Evolutionary conservation across 1,140 invertebrate species (phyloP).

Genomic region (Pseudomyrmex sp.): DNA sequence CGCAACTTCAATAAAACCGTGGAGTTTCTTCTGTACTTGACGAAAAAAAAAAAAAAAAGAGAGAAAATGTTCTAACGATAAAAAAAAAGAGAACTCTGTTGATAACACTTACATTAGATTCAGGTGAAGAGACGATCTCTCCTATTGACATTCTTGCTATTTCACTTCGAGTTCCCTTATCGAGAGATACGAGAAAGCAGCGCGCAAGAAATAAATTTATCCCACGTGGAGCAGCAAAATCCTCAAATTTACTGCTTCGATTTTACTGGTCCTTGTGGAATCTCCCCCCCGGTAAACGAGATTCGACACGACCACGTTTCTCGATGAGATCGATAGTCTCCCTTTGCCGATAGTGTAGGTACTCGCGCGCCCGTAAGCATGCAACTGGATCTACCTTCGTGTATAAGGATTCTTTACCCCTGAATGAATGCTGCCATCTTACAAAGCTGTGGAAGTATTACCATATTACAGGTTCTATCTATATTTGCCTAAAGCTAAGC

Average conservation of each 20-base stretch:
- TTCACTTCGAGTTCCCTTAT: slow-evolving; percentile 32
- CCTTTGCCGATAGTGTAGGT: slow-evolving; percentile 59
- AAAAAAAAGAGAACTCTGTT: not conserved
- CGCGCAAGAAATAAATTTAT: slow-evolving; percentile 66
- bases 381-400: slow-evolving; percentile 73
- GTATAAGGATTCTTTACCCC: slow-evolving; percentile 60
- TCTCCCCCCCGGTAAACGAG: slow-evolving; percentile 73
- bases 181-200: slow-evolving; percentile 22
- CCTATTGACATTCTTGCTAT: slow-evolving; percentile 29
- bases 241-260: slow-evolving; percentile 73
- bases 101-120: not conserved
- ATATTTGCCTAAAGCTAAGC: slow-evolving; percentile 29
- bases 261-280: slow-evolving; percentile 68
- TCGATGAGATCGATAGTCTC: slow-evolving; percentile 73
- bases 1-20: slow-evolving; percentile 19
- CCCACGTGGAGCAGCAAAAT: slow-evolving; percentile 65
- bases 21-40: not conserved
- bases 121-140: not conserved
- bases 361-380: slow-evolving; percentile 72
- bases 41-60: not conserved
- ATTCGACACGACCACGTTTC: slow-evolving; percentile 76
- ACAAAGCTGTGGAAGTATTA: slow-evolving; percentile 26
- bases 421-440: slow-evolving; percentile 61
- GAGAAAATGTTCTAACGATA: no score
- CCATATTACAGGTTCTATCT: slow-evolving; percentile 56